Base-by-base conservation (phyloP, 2,888 invertebrate genomes). In the Alloplasta piceator region DNA sequence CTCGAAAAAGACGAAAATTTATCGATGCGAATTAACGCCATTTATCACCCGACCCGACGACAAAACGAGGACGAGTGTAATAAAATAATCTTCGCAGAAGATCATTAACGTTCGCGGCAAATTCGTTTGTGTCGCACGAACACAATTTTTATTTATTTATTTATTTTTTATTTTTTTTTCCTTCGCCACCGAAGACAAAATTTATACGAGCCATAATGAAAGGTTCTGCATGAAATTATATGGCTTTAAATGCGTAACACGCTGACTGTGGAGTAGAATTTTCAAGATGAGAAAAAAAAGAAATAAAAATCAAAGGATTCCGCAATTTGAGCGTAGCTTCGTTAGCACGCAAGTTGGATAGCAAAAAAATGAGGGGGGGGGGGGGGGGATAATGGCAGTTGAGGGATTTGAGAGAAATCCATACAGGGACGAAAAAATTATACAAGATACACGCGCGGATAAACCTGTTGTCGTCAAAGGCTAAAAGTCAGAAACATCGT, bases 391-490 rank as follows among this genome's bases (percentile, higher is more conserved):
- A 39, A 58, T 5, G n/a, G 26, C 61, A 16, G 41, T 61, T 16
- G 58, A 74, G 58, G 66, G 61, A 64, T 70, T 64, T 64, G 60
- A 43, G 50, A 46, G 70, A 58, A 67, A 16, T 10, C 41, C 39
- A 26, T 26, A 55, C 56, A 55, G 41, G 56, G 26, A 36, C 16
- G 41, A 64, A 43, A 6, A 72, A 72, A 80, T 76, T 76, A 71
- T 63, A 76, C 80, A 55, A 56, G 67, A 76, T 56, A 1, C 14
- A 14, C 14, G 6, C 52, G 14, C 26, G 55, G 52, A 67, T 76
- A 66, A 64, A 80, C 80, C 80, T 80, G 80, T 80, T 75, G 80
- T 75, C 66, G 7, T 14, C 52, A 52, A 52, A 52, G 1, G 41
- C 16, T 10, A 50, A 12, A 14, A 43, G 16, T n/a, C 56, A 46